Percentiles rank a stretch among this genome's conserved stretches.
phyloP scores from a whole-genome alignment of 2,797 vertebrate genomes.

The Eulemur rubriventer region DNA sequence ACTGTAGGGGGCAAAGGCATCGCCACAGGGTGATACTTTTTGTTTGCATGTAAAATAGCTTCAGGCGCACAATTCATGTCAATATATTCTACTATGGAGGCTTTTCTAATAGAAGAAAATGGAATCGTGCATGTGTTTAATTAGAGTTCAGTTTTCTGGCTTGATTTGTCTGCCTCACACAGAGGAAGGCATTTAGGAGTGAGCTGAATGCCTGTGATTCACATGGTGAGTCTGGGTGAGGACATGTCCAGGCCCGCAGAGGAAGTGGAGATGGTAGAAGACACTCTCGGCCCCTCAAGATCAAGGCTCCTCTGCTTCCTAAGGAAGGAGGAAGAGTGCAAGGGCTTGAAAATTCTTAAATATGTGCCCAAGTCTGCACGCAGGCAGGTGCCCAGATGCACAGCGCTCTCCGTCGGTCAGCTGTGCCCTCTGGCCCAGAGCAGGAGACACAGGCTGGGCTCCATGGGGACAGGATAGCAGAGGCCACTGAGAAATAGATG shows the following conservation, averaged over 20 bases:
- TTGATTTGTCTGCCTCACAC: conserved; percentile 6
- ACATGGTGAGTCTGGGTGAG: not conserved
- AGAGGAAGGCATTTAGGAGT: conserved; percentile 35
- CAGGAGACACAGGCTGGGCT: not conserved
- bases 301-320: conserved; percentile 32
- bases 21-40: not conserved
- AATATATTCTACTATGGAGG: not conserved
- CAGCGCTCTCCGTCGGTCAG: not conserved
- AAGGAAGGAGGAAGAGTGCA: not conserved
- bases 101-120: not conserved
- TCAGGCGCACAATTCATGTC: not conserved
- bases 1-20: not conserved
- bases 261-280: conserved; percentile 31
- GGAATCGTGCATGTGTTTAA: not conserved
- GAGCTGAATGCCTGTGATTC: conserved; percentile 53
- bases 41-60: conserved; percentile 28
- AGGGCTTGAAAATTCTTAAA: not conserved
- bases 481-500: not conserved
- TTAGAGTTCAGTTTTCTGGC: not conserved
- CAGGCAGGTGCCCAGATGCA: not conserved
- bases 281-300: not conserved
- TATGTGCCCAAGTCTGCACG: not conserved
- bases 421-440: not conserved
- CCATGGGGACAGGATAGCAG: not conserved
- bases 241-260: not conserved